Conservation (phyloP, 2,888 invertebrate species). For the Drosophila glabriapex region DNA sequence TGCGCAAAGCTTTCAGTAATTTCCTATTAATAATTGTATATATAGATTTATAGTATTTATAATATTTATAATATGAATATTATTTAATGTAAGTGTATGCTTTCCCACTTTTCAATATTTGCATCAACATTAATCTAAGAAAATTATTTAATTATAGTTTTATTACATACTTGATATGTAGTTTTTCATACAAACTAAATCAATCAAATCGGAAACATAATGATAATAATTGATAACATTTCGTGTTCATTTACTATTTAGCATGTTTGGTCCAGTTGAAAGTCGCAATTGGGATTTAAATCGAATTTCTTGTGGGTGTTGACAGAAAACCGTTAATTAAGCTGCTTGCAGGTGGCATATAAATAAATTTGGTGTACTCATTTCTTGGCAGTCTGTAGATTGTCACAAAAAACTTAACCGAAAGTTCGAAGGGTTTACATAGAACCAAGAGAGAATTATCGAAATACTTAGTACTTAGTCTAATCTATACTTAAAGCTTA, state of each 20-base stretch:
- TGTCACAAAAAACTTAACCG: conserved; percentile 66
- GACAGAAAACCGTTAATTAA: conserved; percentile 30
- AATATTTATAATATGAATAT: conserved; percentile 30
- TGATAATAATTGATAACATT: neutral
- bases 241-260: conserved; percentile 26
- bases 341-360: conserved; percentile 2
- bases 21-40: conserved; percentile 21
- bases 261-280: conserved; percentile 71
- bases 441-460: conserved; percentile 32
- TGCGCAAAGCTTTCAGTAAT: conserved; percentile 31
- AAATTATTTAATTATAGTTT: conserved; percentile 48
- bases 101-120: conserved; percentile 70
- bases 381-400: conserved; percentile 73
- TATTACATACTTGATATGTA: conserved; percentile 74
- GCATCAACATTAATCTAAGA: conserved; percentile 56
- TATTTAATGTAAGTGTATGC: conserved; percentile 72
- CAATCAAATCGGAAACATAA: conserved; percentile 22
- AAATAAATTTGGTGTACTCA: conserved; percentile 22
- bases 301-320: conserved; percentile 28
- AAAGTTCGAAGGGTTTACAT: conserved; percentile 40
- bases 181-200: conserved; percentile 54
- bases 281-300: conserved; percentile 24
- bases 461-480: conserved; percentile 34
- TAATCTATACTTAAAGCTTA: conserved; percentile 64
- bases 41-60: conserved; percentile 21